phyloP scores from a whole-genome alignment of 2,888 invertebrate species.

The Morpho deidamia region DNA sequence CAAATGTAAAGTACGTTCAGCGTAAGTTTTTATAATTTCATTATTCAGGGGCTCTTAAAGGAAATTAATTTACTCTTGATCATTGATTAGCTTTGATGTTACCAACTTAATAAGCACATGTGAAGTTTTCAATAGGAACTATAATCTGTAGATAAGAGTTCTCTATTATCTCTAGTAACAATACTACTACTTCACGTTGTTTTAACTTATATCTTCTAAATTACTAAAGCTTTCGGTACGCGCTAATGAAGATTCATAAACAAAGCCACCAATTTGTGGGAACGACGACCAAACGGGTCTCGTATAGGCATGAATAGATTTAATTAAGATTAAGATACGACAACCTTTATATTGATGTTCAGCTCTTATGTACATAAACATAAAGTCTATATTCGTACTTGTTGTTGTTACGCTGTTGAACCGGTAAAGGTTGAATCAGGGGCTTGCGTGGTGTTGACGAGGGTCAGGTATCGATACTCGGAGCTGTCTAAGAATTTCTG shows the following conservation, averaged over 20 bases:
- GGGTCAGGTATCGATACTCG: not conserved
- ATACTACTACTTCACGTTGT: not conserved
- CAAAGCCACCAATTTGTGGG: conserved; percentile 21
- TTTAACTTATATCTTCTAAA: conserved; percentile 3
- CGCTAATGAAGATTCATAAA: conserved; percentile 18
- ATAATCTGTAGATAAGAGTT: not conserved
- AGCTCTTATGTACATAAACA: not conserved
- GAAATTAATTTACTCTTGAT: not conserved
- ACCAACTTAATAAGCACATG: not conserved
- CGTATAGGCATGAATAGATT: conserved; percentile 23
- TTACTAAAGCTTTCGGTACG: conserved; percentile 2
- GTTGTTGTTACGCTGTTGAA: not conserved
- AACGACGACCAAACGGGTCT: conserved; percentile 13
- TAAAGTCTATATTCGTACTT: not conserved
- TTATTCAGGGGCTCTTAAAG: not conserved
- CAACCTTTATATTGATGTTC: not conserved
- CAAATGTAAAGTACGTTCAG: too few relatives aligned
- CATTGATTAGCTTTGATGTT: too few relatives aligned
- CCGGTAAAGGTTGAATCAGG: not conserved
- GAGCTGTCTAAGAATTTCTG: too few relatives aligned
- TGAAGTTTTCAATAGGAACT: not conserved
- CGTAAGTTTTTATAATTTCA: too few relatives aligned
- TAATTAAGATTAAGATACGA: conserved; percentile 24
- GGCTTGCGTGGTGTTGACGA: conserved; percentile 1
- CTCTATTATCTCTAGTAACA: not conserved